phyloP scores from a whole-genome alignment of 1,140 invertebrate genomes.

The Hylyphantes graminicola region DNA sequence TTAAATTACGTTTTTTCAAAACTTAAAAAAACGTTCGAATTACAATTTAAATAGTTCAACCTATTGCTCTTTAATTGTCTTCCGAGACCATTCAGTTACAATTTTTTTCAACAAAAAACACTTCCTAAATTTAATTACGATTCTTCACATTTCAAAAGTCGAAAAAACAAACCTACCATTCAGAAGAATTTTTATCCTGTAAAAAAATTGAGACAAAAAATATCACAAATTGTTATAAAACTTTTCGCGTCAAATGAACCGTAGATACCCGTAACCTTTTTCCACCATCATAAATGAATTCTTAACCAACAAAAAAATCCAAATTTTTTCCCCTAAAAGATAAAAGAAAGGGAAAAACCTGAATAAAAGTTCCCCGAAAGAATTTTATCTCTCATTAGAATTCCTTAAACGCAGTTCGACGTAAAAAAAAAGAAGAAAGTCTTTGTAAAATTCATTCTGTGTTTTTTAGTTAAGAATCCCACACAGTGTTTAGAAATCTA shows the following conservation, averaged over 20 bases:
- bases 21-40: no score
- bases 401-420: constrained; percentile 36
- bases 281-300: constrained; percentile 25
- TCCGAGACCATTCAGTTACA: no score
- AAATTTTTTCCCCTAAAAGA: constrained; percentile 7
- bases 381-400: constrained; percentile 47
- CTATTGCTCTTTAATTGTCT: no score
- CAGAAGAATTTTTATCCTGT: neutral
- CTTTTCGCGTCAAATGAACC: constrained; percentile 21
- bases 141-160: neutral
- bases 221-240: neutral
- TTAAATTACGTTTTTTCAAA: no score
- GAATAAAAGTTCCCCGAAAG: constrained; percentile 44
- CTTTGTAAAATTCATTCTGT: constrained; percentile 46
- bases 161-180: neutral
- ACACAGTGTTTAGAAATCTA: no score
- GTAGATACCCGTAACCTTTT: neutral
- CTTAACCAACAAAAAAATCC: neutral
- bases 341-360: constrained; percentile 9
- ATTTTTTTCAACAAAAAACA: no score
- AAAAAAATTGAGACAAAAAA: constrained; percentile 15
- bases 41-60: no score
- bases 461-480: neutral
- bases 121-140: neutral
- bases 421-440: constrained; percentile 20